Base-by-base conservation (phyloP, 2,113 vertebrate genomes). In the Cygnus atratus region DNA sequence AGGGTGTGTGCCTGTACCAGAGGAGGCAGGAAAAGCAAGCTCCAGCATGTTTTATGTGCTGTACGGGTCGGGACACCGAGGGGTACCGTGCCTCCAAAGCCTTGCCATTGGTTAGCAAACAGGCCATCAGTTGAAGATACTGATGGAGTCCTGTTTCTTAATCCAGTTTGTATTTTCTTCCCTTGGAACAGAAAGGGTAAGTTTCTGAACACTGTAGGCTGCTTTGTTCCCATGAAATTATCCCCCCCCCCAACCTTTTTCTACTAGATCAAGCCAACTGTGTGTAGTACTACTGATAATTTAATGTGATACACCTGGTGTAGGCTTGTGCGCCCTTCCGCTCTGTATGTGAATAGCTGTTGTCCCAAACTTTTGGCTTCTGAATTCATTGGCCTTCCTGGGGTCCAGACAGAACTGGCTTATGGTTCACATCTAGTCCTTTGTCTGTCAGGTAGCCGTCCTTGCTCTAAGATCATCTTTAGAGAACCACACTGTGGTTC, bases 271-370 rank as follows among this genome's bases (percentile, higher is more conserved):
- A 76, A 90, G 62, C 25, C 21, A 43, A 8, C 4, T 41, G 37
- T 48, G 7, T 29, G 31, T 29, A 19, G 77, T 58, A 5, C 46
- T 81, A 25, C 66, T 67, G n/a, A 29, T 14, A 39, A n/a, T 19
- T 46, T 21, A 26, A 37, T 50, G 46, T 15, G 58, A 16, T 6
- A 3, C 1, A 2, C 8, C 12, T 85, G 52, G 2, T 19, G 33
- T 70, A 70, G 58, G 2, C 50, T 52, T 35, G 8, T 1, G 13
- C 16, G 25, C 48, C 29, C 39, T 59, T 44, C 65, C 35, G 24
- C n/a, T 11, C 3, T 8, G 54, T 10, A 2, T 17, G 2, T 1
- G 18, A 5, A 18, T 9, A 31, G 24, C 61, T 59, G 48, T 39
- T 79, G 35, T 24, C 88, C 26, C 63, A 43, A 7, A 73, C 6